phyloP scores from a whole-genome alignment of 2,797 vertebrate species.

The Anguilla obscura region DNA sequence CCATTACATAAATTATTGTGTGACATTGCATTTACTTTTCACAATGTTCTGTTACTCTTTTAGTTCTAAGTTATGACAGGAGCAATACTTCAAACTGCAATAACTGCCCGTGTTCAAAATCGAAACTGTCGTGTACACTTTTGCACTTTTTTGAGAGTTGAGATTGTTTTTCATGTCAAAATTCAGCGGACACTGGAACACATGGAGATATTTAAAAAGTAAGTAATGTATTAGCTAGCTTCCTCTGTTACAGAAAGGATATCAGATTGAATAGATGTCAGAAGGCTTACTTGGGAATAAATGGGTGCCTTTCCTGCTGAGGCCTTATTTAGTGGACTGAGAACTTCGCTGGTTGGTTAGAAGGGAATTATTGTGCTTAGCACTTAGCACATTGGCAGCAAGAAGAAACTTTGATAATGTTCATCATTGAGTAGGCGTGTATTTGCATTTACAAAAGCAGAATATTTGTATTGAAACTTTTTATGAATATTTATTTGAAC shows the following conservation, averaged over 20 bases:
- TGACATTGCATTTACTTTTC: background rate
- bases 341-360: background rate
- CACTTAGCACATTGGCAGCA: too few relatives aligned
- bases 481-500: background rate
- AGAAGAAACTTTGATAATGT: too few relatives aligned
- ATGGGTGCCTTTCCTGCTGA: background rate
- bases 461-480: background rate
- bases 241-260: background rate
- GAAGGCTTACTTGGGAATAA: background rate
- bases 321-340: background rate
- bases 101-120: background rate
- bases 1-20: background rate
- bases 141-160: background rate
- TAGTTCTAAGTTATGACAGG: background rate
- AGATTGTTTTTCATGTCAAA: background rate
- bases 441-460: background rate
- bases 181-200: background rate
- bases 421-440: too few relatives aligned
- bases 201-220: background rate
- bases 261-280: background rate
- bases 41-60: conserved; percentile 6
- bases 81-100: background rate
- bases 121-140: background rate
- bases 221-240: background rate
- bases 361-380: background rate